A percentile compares a stretch with the other conserved stretches of the same genome.
These are phyloP conservation scores for Pterobdella sp. DNA, from an alignment of 2,888 invertebrate genomes.

Conservation along the genomic window DNA sequence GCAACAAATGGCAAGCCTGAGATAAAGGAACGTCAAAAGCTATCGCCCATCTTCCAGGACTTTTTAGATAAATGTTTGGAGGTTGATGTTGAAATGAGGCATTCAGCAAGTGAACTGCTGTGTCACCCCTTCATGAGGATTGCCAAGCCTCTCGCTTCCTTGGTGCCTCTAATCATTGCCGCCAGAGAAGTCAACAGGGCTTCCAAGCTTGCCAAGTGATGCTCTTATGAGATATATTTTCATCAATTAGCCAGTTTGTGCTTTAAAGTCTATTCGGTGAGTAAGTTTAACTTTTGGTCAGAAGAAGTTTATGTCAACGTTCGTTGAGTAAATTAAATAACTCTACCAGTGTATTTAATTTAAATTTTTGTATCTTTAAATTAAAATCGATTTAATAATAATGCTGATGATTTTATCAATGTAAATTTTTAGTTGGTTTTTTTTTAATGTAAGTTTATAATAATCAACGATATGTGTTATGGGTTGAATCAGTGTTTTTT, in stretches of 20 bases:
- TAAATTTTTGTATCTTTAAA: no score
- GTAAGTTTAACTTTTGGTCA: no score
- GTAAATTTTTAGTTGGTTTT: no score
- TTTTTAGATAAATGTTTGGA: constrained; percentile 58
- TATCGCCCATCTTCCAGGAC: constrained; percentile 92
- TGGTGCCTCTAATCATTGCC: constrained; percentile 77
- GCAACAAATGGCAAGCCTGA: constrained; percentile 99
- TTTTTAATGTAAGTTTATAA: no score
- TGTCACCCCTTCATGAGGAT: constrained; percentile 89
- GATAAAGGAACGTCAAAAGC: constrained; percentile 91
- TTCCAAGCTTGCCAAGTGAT: constrained; percentile 24
- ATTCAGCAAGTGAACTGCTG: constrained; percentile 55
- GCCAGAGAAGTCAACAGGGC: constrained; percentile 46
- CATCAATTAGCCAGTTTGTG: neutral
- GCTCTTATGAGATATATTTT: neutral
- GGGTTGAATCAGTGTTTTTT: no score
- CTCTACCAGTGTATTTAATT: no score
- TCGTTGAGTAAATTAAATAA: no score
- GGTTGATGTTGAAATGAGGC: constrained; percentile 56
- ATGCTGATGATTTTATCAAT: no score
- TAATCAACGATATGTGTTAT: no score
- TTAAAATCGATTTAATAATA: no score
- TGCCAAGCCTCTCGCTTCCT: constrained; percentile 87
- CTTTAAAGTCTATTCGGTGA: neutral
- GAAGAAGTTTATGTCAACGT: no score